phyloP scores from a whole-genome alignment of 30 jellyfish, hydroid and myxozoan genomes.

The Turritopsis dohrnii region DNA sequence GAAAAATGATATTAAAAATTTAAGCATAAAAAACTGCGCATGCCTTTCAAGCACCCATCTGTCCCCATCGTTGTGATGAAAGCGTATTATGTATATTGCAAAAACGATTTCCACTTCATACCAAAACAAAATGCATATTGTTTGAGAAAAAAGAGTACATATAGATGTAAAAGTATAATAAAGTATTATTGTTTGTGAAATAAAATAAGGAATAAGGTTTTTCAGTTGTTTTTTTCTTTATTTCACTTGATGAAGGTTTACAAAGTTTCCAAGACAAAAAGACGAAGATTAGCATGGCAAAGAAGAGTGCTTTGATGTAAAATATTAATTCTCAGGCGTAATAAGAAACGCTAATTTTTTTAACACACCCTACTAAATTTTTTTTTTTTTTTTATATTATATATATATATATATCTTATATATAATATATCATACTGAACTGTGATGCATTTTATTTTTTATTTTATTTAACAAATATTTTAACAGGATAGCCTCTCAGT shows the following conservation, averaged over 20 bases:
- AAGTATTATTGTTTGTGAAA: background rate
- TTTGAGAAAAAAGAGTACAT: background rate
- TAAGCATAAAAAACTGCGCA: background rate
- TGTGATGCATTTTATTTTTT: too few relatives aligned
- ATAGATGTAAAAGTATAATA: background rate
- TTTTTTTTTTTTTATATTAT: too few relatives aligned
- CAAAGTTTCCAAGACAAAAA: background rate
- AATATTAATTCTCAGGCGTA: background rate
- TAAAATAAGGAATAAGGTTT: background rate
- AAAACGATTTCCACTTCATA: background rate
- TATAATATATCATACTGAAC: too few relatives aligned
- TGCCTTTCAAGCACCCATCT: background rate
- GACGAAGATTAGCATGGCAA: background rate
- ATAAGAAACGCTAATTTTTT: background rate
- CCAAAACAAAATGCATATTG: background rate
- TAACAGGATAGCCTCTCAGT: too few relatives aligned
- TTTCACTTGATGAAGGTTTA: background rate
- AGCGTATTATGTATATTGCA: background rate
- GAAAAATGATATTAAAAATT: background rate
- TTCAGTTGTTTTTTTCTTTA: too few relatives aligned
- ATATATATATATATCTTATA: too few relatives aligned
- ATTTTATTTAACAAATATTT: too few relatives aligned
- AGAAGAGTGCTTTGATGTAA: background rate
- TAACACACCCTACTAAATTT: background rate
- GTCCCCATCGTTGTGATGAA: background rate